Conservation (phyloP, 2,113 vertebrate species). For the Carlito syrichta region DNA sequence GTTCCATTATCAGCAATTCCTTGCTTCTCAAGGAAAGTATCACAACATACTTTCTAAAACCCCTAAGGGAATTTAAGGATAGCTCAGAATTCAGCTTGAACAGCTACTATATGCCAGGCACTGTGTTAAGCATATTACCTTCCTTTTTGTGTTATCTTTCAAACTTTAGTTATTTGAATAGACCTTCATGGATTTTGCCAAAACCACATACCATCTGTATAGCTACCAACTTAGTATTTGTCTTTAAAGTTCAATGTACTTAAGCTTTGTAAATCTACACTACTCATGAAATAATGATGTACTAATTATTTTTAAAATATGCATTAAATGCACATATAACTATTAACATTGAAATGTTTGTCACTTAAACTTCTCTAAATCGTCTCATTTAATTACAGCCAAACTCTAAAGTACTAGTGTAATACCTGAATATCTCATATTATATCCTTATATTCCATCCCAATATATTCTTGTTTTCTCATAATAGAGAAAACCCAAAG, state of each 20-base stretch:
- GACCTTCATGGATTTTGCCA: background rate
- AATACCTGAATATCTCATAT: background rate
- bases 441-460: background rate
- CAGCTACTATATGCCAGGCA: background rate
- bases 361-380: background rate
- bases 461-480: background rate
- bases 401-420: background rate
- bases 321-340: too few relatives aligned
- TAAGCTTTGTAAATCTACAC: background rate
- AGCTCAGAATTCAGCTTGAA: background rate
- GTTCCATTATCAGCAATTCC: background rate
- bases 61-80: background rate
- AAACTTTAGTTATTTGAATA: background rate
- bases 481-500: background rate
- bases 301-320: background rate
- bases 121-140: background rate
- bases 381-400: conserved; percentile 1
- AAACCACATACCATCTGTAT: background rate
- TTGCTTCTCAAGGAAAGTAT: background rate
- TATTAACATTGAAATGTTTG: background rate
- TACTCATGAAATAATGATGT: background rate
- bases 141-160: background rate
- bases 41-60: background rate
- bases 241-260: background rate
- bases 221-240: background rate